Conservation (phyloP, 2,113 vertebrate species). For the Camelus bactrianus region DNA sequence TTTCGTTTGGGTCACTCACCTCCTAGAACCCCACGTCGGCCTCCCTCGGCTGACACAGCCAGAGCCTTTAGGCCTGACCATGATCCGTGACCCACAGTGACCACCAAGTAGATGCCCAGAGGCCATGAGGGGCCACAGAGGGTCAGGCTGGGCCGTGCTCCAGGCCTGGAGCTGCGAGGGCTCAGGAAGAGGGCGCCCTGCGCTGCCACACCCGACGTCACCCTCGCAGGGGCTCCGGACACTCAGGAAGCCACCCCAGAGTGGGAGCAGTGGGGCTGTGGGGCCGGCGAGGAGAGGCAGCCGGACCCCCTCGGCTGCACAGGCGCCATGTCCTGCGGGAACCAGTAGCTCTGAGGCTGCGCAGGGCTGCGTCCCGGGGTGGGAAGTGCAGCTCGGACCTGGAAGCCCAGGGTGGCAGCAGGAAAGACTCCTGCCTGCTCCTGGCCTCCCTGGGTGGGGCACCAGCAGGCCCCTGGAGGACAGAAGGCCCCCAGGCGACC, state of each 20-base stretch:
- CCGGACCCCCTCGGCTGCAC: background rate
- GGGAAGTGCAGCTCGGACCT: no score
- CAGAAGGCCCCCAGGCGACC: accelerated
- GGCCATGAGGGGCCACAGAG: background rate
- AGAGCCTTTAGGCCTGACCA: background rate
- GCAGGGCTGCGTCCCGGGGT: accelerated
- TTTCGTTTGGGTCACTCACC: no score
- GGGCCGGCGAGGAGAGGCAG: background rate
- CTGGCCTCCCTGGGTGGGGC: background rate
- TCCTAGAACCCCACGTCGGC: no score
- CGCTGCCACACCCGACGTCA: accelerated
- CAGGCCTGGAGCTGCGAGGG: background rate
- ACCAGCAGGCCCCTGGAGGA: background rate
- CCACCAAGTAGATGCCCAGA: background rate
- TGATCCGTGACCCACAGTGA: background rate
- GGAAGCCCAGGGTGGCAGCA: background rate
- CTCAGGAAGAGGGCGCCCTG: background rate
- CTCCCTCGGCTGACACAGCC: no score
- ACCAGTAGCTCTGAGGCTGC: background rate
- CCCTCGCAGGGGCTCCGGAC: background rate
- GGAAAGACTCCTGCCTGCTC: background rate
- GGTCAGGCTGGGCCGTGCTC: background rate
- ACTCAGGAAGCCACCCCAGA: no score
- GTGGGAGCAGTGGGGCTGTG: no score
- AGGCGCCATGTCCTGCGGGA: background rate